Base-by-base conservation (phyloP, 2,113 vertebrate species). In the Rhinolophus ferrumequinum region DNA sequence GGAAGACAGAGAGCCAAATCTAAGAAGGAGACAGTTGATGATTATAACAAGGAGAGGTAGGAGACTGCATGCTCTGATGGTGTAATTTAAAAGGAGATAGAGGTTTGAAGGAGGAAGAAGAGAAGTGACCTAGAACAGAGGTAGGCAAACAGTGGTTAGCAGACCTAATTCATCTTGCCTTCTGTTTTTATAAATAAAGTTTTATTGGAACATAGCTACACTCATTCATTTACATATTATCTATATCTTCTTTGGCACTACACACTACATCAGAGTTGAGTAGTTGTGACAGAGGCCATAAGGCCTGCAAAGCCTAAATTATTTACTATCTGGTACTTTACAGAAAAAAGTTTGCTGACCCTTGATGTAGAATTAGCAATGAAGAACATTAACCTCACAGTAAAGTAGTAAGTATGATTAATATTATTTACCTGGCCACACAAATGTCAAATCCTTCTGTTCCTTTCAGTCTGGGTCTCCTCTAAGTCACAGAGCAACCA, bases 321-420 rank as follows among this genome's bases (percentile, higher is more conserved):
- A 80, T 84, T 64, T 89, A 62, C 22, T 84, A 10, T 87, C 11
- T 80, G 54, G 60, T 85, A n/a, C 21, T 95, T 92, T 52, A 85
- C 18, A 80, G 50, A 76, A 69, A 73, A 58, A 86, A 26, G 8
- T 44, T 84, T 91, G 47, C 58, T 81, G 52, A 86, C 60, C 58
- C 41, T 54, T 66, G 47, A 92, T 69, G 38, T 76, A 33, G 67
- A 94, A 79, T 82, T 95, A 94, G 28, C 47, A 86, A n/a, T 41
- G 79, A 54, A 54, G 30, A 89, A 35, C 50, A 77, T 93, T 94
- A 94, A 88, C 76, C 82, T 93, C 72, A 66, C 19, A 81, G 41
- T 72, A 12, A 62, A 84, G 21, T 82, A 88, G 66, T 72, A 95
- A 97, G 72, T 66, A 93, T n/a, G 66, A 70, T 88, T 84, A 90